These are phyloP conservation scores for Threskiornis aethiopicus DNA, from an alignment of 2,797 vertebrate genomes.

Conservation along the genomic window DNA sequence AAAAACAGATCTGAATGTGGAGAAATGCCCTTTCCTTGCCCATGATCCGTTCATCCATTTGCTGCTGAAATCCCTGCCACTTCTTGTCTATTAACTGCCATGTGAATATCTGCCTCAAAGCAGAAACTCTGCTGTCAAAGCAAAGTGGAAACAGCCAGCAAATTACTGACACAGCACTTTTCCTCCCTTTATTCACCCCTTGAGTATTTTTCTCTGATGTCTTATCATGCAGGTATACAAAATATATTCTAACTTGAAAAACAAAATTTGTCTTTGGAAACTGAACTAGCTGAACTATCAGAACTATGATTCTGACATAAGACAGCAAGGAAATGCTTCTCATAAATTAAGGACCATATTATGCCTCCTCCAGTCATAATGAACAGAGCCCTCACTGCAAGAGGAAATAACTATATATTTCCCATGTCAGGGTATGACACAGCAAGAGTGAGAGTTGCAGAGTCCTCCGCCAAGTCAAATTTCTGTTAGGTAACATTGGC, in stretches of 20 bases:
- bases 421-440: neutral
- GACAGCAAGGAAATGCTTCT: neutral
- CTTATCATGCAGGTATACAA: neutral
- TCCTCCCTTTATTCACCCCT: neutral
- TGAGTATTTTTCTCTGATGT: neutral
- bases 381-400: neutral
- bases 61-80: slow-evolving; percentile 6
- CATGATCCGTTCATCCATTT: neutral
- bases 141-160: neutral
- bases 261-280: neutral
- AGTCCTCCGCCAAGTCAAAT: neutral
- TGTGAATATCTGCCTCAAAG: neutral
- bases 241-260: neutral
- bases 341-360: fast-evolving
- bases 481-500: neutral
- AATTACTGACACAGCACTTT: neutral
- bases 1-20: neutral
- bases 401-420: neutral
- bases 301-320: fast-evolving
- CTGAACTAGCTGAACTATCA: neutral
- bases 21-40: slow-evolving; percentile 25
- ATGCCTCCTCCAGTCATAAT: fast-evolving
- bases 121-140: slow-evolving; percentile 26
- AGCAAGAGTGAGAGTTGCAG: neutral
- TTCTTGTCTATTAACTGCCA: neutral